phyloP scores from a whole-genome alignment of 2,888 invertebrate genomes.

The Conomelus anceps region DNA sequence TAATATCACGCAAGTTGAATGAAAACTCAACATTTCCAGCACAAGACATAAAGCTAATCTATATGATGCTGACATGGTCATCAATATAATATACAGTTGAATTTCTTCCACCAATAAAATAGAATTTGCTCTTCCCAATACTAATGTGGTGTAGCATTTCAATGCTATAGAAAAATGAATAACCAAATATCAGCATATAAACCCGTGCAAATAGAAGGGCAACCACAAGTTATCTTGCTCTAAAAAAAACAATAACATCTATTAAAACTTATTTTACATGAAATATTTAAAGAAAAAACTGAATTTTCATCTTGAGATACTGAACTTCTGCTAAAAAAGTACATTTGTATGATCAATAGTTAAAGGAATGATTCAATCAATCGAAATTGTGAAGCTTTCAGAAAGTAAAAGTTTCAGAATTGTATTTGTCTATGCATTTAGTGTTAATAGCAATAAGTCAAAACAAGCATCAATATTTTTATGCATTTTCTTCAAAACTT shows the following conservation, averaged over 20 bases:
- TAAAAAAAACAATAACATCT: not conserved
- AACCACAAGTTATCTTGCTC: not conserved
- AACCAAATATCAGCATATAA: not conserved
- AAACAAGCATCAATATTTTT: too few species aligned
- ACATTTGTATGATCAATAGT: not conserved
- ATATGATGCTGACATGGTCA: not conserved
- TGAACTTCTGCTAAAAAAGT: not conserved
- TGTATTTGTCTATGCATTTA: not conserved
- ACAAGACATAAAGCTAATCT: not conserved
- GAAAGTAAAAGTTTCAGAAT: not conserved
- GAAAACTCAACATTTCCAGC: not conserved
- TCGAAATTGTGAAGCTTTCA: not conserved
- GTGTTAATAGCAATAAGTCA: too few species aligned
- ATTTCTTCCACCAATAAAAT: not conserved
- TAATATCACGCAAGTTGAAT: not conserved
- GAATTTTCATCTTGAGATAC: not conserved
- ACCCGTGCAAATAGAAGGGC: not conserved
- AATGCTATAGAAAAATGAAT: not conserved
- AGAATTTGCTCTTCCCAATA: not conserved
- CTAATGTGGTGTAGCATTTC: not conserved
- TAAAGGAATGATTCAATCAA: not conserved
- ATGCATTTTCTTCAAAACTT: too few species aligned
- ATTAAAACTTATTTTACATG: not conserved
- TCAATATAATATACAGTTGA: not conserved
- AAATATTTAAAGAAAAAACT: not conserved